Base-by-base conservation (phyloP, 2,888 invertebrate genomes). In the Ligdia adustata region DNA sequence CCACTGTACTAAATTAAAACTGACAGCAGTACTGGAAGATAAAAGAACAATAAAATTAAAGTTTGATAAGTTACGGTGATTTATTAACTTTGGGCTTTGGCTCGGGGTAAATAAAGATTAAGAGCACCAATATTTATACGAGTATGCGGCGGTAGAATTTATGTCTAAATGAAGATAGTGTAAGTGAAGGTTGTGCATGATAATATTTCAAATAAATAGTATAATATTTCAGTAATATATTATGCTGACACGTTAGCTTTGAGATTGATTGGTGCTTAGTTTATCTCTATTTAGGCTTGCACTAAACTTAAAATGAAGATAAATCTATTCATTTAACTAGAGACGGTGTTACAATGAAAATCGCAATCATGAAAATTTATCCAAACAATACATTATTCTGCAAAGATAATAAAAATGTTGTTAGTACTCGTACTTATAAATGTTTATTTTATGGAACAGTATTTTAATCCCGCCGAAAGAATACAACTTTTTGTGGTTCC, bases 41-140 rank as follows among this genome's bases (percentile, higher is more conserved):
- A 63, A 57, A 61, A 64, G 61, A 64, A 62, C 59, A 66, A 72
- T 75, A 73, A 72, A 72, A 64, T 66, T 67, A 68, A 68, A 69
- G 67, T 66, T 64, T 63, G 66, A 71, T 74, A 72, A 69, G 60
- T 61, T 60, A 57, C 57, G 58, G 62, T 67, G 69, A 72, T 74
- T 69, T 65, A 69, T 69, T 38, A 34, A 34, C 16, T 16, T 42
- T 38, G 28, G 24, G 29, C 33, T 46, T 39, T 15, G 20, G 28
- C 27, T 31, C 15, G 27, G 29, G 29, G 26, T 45, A 33, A 44
- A 37, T 42, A 39, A 42, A 38, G 42, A 49, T 43, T 43, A 42
- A 27, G 34, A 31, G 15, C 24, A 39, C 7, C 27, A 16, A 34
- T 16, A 40, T 35, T 35, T 35, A 47, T 40, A n/a, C n/a, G n/a